phyloP scores from a whole-genome alignment of 2,113 vertebrate genomes.

The Ammodytes dubius region DNA sequence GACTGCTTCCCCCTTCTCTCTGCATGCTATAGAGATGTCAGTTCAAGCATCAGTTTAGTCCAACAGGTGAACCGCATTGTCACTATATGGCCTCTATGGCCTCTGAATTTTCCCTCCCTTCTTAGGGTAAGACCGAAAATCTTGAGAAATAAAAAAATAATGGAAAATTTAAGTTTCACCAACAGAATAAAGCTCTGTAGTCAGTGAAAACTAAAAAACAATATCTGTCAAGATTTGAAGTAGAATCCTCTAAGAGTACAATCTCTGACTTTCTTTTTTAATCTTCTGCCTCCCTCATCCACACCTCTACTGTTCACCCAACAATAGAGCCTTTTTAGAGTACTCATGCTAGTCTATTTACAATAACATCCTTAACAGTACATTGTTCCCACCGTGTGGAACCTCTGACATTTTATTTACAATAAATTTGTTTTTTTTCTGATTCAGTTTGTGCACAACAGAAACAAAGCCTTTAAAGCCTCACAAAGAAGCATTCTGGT shows the following conservation, averaged over 20 bases:
- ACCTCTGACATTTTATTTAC: slow-evolving; percentile 73
- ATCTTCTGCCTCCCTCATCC: slow-evolving; percentile 59
- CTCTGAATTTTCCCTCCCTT: slow-evolving; percentile 24
- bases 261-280: slow-evolving; percentile 64
- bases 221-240: slow-evolving; percentile 46
- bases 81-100: not conserved
- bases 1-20: slow-evolving; percentile 25
- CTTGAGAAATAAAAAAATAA: slow-evolving; percentile 36
- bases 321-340: slow-evolving; percentile 63
- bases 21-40: slow-evolving; percentile 23
- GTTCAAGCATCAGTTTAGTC: not conserved
- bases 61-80: slow-evolving; percentile 4
- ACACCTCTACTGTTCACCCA: slow-evolving; percentile 53
- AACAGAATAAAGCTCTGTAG: slow-evolving; percentile 37
- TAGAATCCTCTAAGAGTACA: slow-evolving; percentile 57
- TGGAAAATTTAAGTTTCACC: slow-evolving; percentile 32
- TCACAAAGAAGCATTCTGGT: slow-evolving; percentile 50
- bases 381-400: slow-evolving; percentile 47
- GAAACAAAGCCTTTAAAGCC: slow-evolving; percentile 54
- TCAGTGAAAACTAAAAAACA: slow-evolving; percentile 36
- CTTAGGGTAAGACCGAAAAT: slow-evolving; percentile 55
- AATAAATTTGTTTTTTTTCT: slow-evolving; percentile 58
- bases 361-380: slow-evolving; percentile 62
- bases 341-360: slow-evolving; percentile 63
- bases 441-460: slow-evolving; percentile 56